phyloP scores from a whole-genome alignment of 2,113 vertebrate genomes.

The Triplophysa dalaica region DNA sequence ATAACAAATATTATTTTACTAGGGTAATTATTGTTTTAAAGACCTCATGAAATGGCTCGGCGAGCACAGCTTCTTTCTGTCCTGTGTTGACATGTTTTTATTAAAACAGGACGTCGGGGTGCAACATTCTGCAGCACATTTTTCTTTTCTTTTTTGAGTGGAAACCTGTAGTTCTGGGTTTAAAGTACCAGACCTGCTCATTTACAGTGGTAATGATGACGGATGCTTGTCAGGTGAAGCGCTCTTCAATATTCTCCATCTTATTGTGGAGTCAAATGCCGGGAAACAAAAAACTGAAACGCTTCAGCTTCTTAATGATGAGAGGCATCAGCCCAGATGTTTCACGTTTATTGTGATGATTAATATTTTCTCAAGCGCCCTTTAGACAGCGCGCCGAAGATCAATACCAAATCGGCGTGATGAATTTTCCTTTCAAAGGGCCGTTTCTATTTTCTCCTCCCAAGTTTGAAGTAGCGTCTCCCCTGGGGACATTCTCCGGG shows the following conservation, averaged over 20 bases:
- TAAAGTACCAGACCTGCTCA: no score
- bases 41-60: no score
- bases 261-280: constrained; percentile 40
- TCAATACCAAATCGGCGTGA: constrained; percentile 43
- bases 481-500: constrained; percentile 10
- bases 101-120: no score
- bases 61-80: no score
- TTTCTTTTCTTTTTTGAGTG: no score
- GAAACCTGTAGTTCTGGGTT: no score
- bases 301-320: constrained; percentile 5
- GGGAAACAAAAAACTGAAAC: constrained; percentile 13
- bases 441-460: constrained; percentile 28
- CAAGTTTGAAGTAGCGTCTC: not conserved
- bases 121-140: no score
- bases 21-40: no score
- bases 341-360: constrained; percentile 43
- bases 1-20: no score
- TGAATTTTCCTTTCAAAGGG: constrained; percentile 39
- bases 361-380: constrained; percentile 46
- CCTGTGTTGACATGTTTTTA: no score
- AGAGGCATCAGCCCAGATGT: constrained; percentile 14
- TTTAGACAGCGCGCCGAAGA: constrained; percentile 37
- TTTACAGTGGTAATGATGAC: constrained; percentile 2
- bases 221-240: constrained; percentile 25
- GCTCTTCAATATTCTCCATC: constrained; percentile 17